A percentile compares a stretch with the other conserved stretches of the same genome.
phyloP scores from a whole-genome alignment of 2,113 vertebrate species.

The Dipodomys ordii region DNA sequence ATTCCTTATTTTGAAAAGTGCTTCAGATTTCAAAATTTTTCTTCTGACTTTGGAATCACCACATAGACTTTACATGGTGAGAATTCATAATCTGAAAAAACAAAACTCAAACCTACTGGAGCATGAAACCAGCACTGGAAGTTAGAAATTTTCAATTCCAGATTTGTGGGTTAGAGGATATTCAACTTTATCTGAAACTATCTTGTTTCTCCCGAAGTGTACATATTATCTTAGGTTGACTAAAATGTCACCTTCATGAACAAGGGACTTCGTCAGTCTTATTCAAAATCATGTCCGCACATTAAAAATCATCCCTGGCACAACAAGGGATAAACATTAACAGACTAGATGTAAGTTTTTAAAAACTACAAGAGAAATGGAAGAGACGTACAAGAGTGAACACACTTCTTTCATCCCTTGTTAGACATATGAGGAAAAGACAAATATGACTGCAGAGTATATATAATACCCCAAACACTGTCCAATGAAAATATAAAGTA shows the following conservation, averaged over 20 bases:
- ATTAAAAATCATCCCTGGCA: neutral
- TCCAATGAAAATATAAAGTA: neutral
- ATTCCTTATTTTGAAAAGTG: neutral
- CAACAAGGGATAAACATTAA: slow-evolving; percentile 5
- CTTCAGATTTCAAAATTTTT: neutral
- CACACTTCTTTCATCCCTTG: neutral
- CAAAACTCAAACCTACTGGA: neutral
- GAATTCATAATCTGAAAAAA: neutral
- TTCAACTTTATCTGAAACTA: neutral
- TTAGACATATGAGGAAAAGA: slow-evolving; percentile 35
- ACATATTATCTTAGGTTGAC: neutral
- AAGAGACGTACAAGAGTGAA: neutral
- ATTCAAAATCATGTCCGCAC: neutral
- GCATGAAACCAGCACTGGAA: neutral
- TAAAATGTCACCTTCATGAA: neutral
- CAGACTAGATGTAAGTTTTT: neutral
- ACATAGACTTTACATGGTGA: neutral
- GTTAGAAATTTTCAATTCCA: neutral
- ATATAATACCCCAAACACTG: neutral
- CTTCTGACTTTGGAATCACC: neutral
- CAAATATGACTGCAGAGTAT: neutral
- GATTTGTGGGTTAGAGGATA: neutral
- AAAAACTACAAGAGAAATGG: neutral
- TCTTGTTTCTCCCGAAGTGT: neutral
- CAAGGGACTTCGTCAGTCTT: neutral